Conservation (phyloP, 2,797 vertebrate genomes). For the Sebastes wilsoni region DNA sequence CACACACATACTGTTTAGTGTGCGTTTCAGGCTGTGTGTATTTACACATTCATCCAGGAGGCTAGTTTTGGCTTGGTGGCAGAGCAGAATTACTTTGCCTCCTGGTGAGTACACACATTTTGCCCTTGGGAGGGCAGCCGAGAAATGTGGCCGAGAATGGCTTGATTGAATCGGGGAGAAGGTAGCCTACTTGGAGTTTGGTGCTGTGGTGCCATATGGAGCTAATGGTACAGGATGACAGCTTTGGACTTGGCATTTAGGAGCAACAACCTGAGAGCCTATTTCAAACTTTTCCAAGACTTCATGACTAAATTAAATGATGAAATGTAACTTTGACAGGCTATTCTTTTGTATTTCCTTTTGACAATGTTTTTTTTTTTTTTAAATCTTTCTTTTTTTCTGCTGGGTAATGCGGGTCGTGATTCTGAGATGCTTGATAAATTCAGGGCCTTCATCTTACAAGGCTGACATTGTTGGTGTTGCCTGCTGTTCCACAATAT, state of each 20-base stretch:
- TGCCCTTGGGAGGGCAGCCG: conserved; percentile 12
- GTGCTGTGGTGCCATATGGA: conserved; percentile 19
- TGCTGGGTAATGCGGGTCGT: background rate
- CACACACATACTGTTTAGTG: background rate
- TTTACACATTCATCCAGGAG: conserved; percentile 18
- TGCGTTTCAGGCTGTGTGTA: background rate
- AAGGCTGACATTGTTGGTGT: background rate
- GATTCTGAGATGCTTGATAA: background rate
- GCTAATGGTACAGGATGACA: conserved; percentile 17
- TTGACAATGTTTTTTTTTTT: too few relatives aligned
- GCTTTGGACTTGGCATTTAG: conserved; percentile 18
- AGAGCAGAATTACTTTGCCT: conserved; percentile 37
- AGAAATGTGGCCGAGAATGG: conserved; percentile 30
- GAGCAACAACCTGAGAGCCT: conserved; percentile 1
- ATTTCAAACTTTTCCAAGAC: conserved; percentile 14
- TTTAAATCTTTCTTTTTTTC: too few relatives aligned
- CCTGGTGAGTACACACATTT: conserved; percentile 41
- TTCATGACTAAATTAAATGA: conserved; percentile 9
- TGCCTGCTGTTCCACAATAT: background rate
- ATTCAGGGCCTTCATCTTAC: background rate
- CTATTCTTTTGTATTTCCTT: background rate
- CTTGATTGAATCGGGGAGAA: conserved; percentile 43
- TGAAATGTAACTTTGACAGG: background rate
- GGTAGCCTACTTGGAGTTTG: conserved; percentile 13
- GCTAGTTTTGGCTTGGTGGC: conserved; percentile 31